A percentile compares a stretch with the other conserved stretches of the same genome.
phyloP scores from a whole-genome alignment of 2,888 invertebrate species.

The Parnassius smintheus region DNA sequence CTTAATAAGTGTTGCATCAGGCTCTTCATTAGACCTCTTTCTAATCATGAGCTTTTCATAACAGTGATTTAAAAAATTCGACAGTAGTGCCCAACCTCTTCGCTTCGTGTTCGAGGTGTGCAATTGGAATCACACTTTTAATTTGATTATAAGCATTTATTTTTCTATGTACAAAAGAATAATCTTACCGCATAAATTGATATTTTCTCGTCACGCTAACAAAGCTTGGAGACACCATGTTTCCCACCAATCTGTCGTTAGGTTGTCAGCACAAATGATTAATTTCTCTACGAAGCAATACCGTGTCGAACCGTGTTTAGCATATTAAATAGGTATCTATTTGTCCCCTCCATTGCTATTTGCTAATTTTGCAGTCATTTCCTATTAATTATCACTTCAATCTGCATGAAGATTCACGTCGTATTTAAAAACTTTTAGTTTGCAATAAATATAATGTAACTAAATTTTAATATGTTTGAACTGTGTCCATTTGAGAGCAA shows the following conservation, averaged over 20 bases:
- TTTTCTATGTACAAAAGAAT: neutral
- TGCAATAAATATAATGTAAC: too few species aligned
- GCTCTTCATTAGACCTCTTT: too few species aligned
- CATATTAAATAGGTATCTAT: constrained; percentile 23
- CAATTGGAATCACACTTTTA: too few species aligned
- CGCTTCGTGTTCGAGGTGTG: too few species aligned
- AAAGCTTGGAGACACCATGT: constrained; percentile 38
- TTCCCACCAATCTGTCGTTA: constrained; percentile 32
- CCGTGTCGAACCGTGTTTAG: constrained; percentile 4
- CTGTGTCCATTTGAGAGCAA: too few species aligned
- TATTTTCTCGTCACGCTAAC: constrained; percentile 46
- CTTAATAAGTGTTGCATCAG: too few species aligned
- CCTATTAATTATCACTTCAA: constrained; percentile 51
- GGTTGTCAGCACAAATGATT: constrained; percentile 14
- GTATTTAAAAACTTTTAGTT: constrained; percentile 10
- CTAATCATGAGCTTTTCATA: too few species aligned
- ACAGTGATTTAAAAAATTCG: too few species aligned
- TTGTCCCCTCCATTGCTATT: constrained; percentile 38
- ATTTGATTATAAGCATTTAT: neutral
- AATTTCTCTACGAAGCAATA: constrained; percentile 24
- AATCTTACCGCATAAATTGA: constrained; percentile 52
- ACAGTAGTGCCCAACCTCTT: too few species aligned
- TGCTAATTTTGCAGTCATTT: constrained; percentile 53
- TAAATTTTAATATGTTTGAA: too few species aligned
- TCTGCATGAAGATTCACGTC: constrained; percentile 41